phyloP scores from a whole-genome alignment of 92 coral and sea anemone species.

The Muricea muricata region DNA sequence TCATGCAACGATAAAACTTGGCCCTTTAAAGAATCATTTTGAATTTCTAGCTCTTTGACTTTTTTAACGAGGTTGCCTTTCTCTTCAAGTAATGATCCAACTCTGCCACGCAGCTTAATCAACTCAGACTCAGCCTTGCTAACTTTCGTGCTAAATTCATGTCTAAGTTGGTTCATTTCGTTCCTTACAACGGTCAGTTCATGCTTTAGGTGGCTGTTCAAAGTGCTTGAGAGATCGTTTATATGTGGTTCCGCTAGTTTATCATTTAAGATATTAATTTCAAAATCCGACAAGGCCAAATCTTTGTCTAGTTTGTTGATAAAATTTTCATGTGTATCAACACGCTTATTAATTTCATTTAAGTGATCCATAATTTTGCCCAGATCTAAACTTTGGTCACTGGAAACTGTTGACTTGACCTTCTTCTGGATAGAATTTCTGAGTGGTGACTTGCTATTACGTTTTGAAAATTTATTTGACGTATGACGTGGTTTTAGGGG shows the following conservation, averaged over 20 bases:
- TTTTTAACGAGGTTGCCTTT: background rate
- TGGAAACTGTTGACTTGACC: background rate
- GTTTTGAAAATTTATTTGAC: background rate
- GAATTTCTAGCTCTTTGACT: background rate
- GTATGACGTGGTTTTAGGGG: background rate
- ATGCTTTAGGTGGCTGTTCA: constrained; percentile 3
- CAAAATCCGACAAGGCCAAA: background rate
- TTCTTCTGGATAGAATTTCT: background rate
- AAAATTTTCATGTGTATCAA: background rate
- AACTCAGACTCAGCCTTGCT: background rate
- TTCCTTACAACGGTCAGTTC: constrained; percentile 2
- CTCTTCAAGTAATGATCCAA: background rate
- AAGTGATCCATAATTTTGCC: background rate
- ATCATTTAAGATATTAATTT: background rate
- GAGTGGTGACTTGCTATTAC: too few species aligned
- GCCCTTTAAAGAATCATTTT: background rate
- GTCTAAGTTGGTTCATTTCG: background rate
- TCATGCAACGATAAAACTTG: background rate
- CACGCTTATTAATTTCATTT: background rate
- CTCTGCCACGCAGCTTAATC: background rate
- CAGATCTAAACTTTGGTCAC: background rate
- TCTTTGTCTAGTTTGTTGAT: background rate
- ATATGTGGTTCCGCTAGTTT: background rate
- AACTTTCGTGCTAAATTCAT: background rate
- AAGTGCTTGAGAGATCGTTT: background rate